A percentile compares a stretch with the other conserved stretches of the same genome.
These are phyloP conservation scores for Pseudanteris insignis DNA, from an alignment of 2,888 invertebrate genomes.

Conservation along the genomic window DNA sequence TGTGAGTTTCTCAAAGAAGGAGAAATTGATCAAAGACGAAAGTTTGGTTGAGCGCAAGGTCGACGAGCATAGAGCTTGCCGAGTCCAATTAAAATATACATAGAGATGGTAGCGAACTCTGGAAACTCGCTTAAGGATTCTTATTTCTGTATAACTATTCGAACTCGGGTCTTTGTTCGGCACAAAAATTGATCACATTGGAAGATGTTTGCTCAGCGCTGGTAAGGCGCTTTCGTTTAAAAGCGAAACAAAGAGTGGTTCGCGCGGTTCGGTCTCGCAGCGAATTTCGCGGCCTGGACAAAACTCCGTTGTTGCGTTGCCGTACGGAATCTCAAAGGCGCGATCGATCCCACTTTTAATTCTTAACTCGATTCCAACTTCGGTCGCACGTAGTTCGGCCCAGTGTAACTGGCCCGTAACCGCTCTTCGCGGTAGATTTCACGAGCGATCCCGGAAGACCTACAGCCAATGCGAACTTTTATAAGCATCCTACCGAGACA, in stretches of 20 bases:
- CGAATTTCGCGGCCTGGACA: slow-evolving; percentile 19
- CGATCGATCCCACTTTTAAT: slow-evolving; percentile 49
- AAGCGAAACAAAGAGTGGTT: slow-evolving; percentile 26
- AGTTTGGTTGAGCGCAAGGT: too few relatives aligned
- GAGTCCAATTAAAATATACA: slow-evolving; percentile 9
- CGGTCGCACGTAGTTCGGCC: slow-evolving; percentile 34
- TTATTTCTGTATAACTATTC: slow-evolving; percentile 4
- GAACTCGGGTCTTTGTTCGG: slow-evolving; percentile 1
- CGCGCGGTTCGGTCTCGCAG: slow-evolving; percentile 5
- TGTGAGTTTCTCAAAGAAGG: too few relatives aligned
- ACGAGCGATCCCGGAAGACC: slow-evolving; percentile 42
- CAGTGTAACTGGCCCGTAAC: slow-evolving; percentile 38
- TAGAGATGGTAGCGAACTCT: background rate
- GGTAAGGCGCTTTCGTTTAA: slow-evolving; percentile 13
- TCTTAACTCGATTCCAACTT: slow-evolving; percentile 50
- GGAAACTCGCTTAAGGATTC: slow-evolving; percentile 6
- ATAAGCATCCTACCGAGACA: slow-evolving; percentile 25
- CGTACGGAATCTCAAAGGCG: slow-evolving; percentile 32
- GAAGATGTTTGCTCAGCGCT: slow-evolving; percentile 14
- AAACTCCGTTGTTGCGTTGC: slow-evolving; percentile 17
- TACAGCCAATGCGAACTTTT: slow-evolving; percentile 31
- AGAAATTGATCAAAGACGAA: too few relatives aligned
- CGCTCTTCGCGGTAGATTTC: slow-evolving; percentile 34
- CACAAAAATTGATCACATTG: too few relatives aligned
- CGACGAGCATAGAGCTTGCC: too few relatives aligned